Base-by-base conservation (phyloP, 2,797 vertebrate genomes). In the Sebastes nivosus region DNA sequence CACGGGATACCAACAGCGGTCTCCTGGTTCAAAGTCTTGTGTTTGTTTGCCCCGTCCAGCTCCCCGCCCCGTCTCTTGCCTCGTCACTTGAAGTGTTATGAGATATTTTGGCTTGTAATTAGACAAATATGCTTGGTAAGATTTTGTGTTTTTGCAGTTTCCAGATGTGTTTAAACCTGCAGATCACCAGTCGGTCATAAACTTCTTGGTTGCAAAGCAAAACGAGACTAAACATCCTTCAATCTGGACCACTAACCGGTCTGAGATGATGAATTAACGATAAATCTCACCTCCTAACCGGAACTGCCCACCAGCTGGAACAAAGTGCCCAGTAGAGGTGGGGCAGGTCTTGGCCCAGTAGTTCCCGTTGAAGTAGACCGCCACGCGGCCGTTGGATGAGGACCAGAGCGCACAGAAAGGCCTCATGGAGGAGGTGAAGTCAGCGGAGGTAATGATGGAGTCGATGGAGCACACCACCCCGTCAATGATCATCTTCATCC, bases 351-450 rank as follows among this genome's bases (percentile, higher is more conserved):
- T 88, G 16, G 3, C 22, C 64, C 58, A 72, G 91, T 95, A 96
- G 38, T 3, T 92, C 24, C 84, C 93, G 64, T 87, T 91, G 79
- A 93, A 94, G 88, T 93, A 94, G 32, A 97, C 2, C 0, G 87
- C 95, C 58, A 97, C 3, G 0, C 22, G 77, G 1, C 95, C 96
- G 0, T 66, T 90, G 2, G 92, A 79, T 7, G 94, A 96, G 2
- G 93, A 89, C 96, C 97, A 98, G 10, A 95, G 54, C 1, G 98
- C 12, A 54, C 98, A 99, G 27, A 97, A 89, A 42, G 87, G 93
- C 76, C 92, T 95, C 94, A 98, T 97, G 29, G 67, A 79, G 68
- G 88, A 87, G 0, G 95, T 95, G 91, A 98, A 96, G 64, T 97
- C 93, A 5, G 82, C 11, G 52, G 90, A 42, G 4, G 78, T 79